Conservation (phyloP, 2,888 invertebrate species). For the Tetrapedia diversipes region DNA sequence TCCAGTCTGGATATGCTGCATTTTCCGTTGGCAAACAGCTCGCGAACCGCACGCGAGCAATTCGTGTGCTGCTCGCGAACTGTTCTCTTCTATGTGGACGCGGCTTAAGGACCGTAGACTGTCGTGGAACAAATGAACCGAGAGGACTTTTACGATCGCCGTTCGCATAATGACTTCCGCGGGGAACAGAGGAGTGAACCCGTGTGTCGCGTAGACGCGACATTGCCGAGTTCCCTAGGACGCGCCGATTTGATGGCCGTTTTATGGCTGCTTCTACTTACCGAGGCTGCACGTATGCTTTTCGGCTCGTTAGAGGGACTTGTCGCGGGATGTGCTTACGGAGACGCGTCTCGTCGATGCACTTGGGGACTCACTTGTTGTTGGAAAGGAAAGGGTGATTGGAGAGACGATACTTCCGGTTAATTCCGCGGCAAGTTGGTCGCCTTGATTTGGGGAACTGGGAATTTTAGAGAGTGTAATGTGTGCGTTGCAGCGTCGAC, state of each 20-base stretch:
- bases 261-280: constrained; percentile 31
- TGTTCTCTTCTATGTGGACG: no score
- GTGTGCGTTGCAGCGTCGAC: no score
- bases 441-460: no score
- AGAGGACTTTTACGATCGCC: constrained; percentile 48
- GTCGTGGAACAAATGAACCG: constrained; percentile 46
- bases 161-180: constrained; percentile 42
- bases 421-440: no score
- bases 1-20: no score
- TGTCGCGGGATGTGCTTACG: background rate
- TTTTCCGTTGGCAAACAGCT: no score
- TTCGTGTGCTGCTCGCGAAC: no score
- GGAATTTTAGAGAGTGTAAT: no score
- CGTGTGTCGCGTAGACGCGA: background rate
- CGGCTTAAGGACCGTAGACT: background rate
- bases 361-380: background rate
- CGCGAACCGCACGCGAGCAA: no score
- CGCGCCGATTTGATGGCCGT: constrained; percentile 47
- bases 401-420: no score
- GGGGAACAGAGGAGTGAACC: background rate
- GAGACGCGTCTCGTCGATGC: background rate
- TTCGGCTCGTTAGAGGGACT: constrained; percentile 6
- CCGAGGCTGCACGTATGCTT: background rate
- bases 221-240: constrained; percentile 5
- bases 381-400: background rate